Base-by-base conservation (phyloP, 2,113 vertebrate species). In the Merops nubicus region DNA sequence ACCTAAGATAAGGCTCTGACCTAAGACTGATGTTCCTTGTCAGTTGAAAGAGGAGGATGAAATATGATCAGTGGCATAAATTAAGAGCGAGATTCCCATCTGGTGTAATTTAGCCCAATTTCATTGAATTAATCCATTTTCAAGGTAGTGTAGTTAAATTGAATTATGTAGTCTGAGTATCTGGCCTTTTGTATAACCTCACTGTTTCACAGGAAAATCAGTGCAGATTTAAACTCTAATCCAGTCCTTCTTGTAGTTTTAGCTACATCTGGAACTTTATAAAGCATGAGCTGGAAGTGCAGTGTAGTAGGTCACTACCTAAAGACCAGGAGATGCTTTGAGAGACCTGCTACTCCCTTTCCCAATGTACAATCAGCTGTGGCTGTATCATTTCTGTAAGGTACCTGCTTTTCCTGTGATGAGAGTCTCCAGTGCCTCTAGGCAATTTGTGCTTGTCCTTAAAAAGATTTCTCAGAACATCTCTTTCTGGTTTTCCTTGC, bases 51-150 rank as follows among this genome's bases (percentile, higher is more conserved):
- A 95, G 25, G 28, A 88, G n/a, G 45, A 82, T 91, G 93, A 96
- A 96, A 96, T 93, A 88, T 22, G 86, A 95, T 96, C 73, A 0
- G 53, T 89, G 65, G 69, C 36, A 38, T 92, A 89, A 91, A 87
- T 97, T 94, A 0, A 0, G 76, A 86, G 80, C 5, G 4, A 92
- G 76, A 87, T 89, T 93, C 53, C 86, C 93, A 97, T 96, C 90
- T 97, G 96, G 79, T 91, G 88, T 90, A 94, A 93, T 96, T 96
- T 96, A 96, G 77, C 40, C 78, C 80, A 94, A 82, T 93, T 95
- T 93, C 88, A 82, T 91, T 91, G 57, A 92, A 84, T 96, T 96
- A 96, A 92, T 96, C 45, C 15, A 42, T 94, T 96, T 93, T 91
- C 69, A 93, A 92, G 91, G 73, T 84, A 97, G 76, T 57, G 65